Percentiles rank a stretch among this genome's conserved stretches.
Evolutionary conservation across 2,113 vertebrate species (phyloP).

Genomic region (Lampris megalopsis): DNA sequence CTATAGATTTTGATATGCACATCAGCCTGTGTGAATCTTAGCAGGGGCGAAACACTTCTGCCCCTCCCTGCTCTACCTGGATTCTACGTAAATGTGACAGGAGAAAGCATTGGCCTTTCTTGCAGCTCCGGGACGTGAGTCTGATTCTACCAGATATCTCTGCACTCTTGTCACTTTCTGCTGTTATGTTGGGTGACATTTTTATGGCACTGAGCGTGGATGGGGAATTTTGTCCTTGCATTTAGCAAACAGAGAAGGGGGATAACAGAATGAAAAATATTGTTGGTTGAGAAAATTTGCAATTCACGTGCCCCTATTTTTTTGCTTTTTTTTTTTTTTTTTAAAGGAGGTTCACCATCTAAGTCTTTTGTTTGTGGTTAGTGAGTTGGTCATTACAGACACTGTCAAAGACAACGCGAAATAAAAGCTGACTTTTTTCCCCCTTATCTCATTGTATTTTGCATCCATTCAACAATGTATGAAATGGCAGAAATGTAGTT

Average conservation of each 20-base stretch:
- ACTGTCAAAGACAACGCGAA: neutral
- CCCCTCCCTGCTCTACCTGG: constrained; percentile 31
- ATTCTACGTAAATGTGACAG: constrained; percentile 31
- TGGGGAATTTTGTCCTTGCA: neutral
- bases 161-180: neutral
- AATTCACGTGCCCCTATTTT: neutral
- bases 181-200: neutral
- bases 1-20: neutral
- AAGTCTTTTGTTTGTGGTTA: neutral
- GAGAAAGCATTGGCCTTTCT: constrained; percentile 69
- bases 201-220: neutral
- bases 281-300: neutral
- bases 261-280: neutral
- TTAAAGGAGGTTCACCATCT: neutral
- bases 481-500: too few relatives aligned
- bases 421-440: too few relatives aligned
- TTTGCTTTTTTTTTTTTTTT: neutral
- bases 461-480: too few relatives aligned
- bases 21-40: constrained; percentile 36
- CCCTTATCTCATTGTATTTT: too few relatives aligned
- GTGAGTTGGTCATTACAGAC: neutral
- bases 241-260: neutral
- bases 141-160: neutral
- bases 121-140: constrained; percentile 72
- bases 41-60: constrained; percentile 49